Conservation (phyloP, 92 coral and sea anemone species). For the Palythoa caribaeorum region DNA sequence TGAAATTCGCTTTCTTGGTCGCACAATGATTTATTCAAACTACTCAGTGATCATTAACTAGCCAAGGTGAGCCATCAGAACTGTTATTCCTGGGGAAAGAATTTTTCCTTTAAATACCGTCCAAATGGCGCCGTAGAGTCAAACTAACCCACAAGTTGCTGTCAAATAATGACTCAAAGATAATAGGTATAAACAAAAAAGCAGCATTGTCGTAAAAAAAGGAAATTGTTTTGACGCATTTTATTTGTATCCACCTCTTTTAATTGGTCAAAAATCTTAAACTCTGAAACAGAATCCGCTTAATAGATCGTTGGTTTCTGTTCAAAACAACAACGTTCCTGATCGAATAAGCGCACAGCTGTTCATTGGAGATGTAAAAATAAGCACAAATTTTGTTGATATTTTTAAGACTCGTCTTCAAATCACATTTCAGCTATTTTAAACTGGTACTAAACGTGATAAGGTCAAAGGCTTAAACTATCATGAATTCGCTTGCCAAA, state of each 20-base stretch:
- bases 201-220: neutral
- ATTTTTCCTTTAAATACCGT: neutral
- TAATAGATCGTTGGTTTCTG: neutral
- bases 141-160: neutral
- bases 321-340: conserved; percentile 9
- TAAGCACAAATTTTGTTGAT: conserved; percentile 22
- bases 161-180: neutral
- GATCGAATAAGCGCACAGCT: conserved; percentile 45
- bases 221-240: neutral
- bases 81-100: neutral
- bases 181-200: neutral
- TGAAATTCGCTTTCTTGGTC: neutral
- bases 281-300: conserved; percentile 4
- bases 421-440: neutral
- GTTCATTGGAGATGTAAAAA: conserved; percentile 3
- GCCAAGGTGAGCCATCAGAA: neutral
- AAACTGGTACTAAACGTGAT: neutral
- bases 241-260: neutral
- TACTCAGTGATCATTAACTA: neutral
- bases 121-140: neutral
- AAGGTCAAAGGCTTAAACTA: neutral
- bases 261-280: neutral
- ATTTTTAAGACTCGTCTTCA: neutral
- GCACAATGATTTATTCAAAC: neutral
- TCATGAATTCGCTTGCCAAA: neutral